Evolutionary conservation across 2,113 vertebrate genomes (phyloP).

Genomic region (Nycticryphes semicollaris): DNA sequence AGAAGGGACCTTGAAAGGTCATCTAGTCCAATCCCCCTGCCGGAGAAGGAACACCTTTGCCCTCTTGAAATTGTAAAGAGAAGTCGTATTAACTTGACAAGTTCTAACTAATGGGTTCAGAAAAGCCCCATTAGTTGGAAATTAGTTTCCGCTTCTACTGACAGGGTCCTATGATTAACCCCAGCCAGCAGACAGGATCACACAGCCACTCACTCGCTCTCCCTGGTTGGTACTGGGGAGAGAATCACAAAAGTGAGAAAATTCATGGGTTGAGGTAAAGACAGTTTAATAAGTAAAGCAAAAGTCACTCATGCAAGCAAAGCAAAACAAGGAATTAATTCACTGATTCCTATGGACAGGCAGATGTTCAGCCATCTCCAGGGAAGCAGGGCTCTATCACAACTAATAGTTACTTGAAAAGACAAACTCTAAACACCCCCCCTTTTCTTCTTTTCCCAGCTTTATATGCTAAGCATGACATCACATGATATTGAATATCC

Average conservation of each 20-base stretch:
- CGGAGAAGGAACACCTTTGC: background rate
- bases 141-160: conserved; percentile 10
- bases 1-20: too few relatives aligned
- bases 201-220: background rate
- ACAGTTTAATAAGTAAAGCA: background rate
- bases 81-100: background rate
- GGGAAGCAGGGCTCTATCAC: background rate
- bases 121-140: background rate
- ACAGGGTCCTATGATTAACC: background rate
- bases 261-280: background rate
- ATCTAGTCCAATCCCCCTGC: too few relatives aligned
- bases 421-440: background rate
- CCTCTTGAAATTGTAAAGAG: background rate
- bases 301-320: background rate
- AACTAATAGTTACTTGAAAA: background rate
- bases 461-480: background rate
- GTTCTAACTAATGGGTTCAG: background rate
- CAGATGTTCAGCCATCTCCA: background rate
- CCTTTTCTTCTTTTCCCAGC: too few relatives aligned
- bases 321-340: background rate
- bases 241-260: background rate
- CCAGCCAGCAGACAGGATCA: background rate
- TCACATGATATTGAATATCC: background rate
- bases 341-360: background rate
- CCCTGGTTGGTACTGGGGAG: background rate